These are phyloP conservation scores for Aporophyla lueneburgensis DNA, from an alignment of 2,888 invertebrate genomes.

Conservation along the genomic window DNA sequence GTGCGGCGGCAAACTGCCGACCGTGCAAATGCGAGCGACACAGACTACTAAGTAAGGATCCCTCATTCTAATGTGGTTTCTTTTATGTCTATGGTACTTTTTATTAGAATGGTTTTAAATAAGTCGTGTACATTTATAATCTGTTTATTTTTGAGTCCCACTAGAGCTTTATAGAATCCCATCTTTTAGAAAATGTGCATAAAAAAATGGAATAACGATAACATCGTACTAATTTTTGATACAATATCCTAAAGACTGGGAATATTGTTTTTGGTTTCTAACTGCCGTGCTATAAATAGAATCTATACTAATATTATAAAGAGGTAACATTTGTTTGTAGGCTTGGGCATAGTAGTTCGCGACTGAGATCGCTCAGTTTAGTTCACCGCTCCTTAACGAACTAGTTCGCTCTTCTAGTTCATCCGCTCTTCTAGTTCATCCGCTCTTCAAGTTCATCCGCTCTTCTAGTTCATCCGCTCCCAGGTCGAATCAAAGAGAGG, in stretches of 20 bases:
- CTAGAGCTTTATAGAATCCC: not conserved
- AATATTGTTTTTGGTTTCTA: not conserved
- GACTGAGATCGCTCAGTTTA: too few relatives aligned
- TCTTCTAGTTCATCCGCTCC: too few relatives aligned
- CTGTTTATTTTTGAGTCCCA: not conserved
- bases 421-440: too few relatives aligned
- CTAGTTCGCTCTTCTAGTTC: too few relatives aligned
- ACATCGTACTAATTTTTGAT: not conserved
- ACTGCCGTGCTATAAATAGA: not conserved
- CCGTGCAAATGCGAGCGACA: slow-evolving; percentile 44
- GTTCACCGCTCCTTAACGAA: too few relatives aligned
- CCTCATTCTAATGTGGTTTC: slow-evolving; percentile 24
- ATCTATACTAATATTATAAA: too few relatives aligned
- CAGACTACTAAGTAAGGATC: slow-evolving; percentile 45
- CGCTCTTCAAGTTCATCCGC: too few relatives aligned
- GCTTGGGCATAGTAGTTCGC: too few relatives aligned
- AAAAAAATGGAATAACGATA: not conserved
- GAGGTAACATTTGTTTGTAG: too few relatives aligned
- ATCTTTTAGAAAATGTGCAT: not conserved
- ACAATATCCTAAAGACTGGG: not conserved
- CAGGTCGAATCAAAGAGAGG: too few relatives aligned
- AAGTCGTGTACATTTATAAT: not conserved
- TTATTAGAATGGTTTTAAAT: slow-evolving; percentile 9
- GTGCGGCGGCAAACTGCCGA: slow-evolving; percentile 49
- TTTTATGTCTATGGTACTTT: slow-evolving; percentile 5